These are phyloP conservation scores for Globodera rostochiensis DNA, from an alignment of 1,140 invertebrate species.

Conservation along the genomic window DNA sequence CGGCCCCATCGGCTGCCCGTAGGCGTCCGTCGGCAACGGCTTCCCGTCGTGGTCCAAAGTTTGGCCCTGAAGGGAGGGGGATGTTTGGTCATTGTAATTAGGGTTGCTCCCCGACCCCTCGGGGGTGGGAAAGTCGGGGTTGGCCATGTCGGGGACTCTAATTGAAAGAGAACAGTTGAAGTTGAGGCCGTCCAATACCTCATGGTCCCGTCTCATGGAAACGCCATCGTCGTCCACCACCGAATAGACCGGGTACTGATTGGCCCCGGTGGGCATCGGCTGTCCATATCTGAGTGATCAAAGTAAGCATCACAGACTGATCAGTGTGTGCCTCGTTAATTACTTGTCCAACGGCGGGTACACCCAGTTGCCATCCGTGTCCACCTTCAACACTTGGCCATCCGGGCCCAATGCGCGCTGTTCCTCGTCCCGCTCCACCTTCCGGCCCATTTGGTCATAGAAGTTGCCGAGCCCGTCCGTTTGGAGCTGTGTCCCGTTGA, in stretches of 20 bases:
- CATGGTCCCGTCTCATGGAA: conserved; percentile 2
- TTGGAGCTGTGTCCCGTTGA: conserved; percentile 43
- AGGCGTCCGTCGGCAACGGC: conserved; percentile 46
- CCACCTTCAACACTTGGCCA: conserved; percentile 40
- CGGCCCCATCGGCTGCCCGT: conserved; percentile 41
- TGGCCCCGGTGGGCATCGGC: conserved; percentile 29
- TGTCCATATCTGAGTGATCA: conserved; percentile 6
- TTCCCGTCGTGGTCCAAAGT: conserved; percentile 40
- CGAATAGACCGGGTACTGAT: conserved; percentile 14
- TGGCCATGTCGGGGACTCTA: too few relatives aligned
- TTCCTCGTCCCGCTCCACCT: conserved; percentile 40
- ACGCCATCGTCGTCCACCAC: conserved; percentile 31
- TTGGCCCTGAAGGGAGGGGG: not conserved
- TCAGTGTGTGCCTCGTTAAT: conserved; percentile 4
- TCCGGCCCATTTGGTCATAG: conserved; percentile 33
- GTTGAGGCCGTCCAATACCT: not conserved
- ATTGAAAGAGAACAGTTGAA: not conserved
- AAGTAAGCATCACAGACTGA: not conserved
- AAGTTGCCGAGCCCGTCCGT: conserved; percentile 34
- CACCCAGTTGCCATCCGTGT: conserved; percentile 53
- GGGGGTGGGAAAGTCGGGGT: too few relatives aligned
- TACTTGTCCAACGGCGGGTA: conserved; percentile 55
- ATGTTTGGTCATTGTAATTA: too few relatives aligned
- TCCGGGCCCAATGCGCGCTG: conserved; percentile 49
- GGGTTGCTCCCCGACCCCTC: too few relatives aligned